Percentiles rank a stretch among this genome's conserved stretches.
Evolutionary conservation across 2,113 vertebrate genomes (phyloP).

Genomic region (Phyllostomus discolor): DNA sequence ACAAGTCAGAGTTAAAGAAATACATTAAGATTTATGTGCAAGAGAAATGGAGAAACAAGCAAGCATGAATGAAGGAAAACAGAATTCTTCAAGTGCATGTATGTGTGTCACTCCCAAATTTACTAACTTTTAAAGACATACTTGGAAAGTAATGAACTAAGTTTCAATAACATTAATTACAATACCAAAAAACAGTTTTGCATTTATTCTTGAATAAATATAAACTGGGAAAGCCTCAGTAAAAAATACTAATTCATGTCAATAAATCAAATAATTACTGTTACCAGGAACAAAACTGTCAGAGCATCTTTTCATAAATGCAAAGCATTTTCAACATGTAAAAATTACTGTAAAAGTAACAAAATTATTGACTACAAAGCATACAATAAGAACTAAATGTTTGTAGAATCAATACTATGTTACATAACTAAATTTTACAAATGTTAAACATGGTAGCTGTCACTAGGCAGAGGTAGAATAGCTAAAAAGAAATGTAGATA

Average conservation of each 20-base stretch:
- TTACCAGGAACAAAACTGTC: background rate
- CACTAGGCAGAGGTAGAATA: background rate
- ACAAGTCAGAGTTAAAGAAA: constrained; percentile 29
- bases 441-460: background rate
- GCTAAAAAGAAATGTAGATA: background rate
- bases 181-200: background rate
- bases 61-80: background rate
- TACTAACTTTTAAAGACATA: background rate
- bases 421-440: background rate
- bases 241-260: background rate
- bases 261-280: background rate
- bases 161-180: constrained; percentile 14
- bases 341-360: background rate
- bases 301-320: background rate
- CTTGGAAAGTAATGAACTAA: background rate
- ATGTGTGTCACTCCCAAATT: background rate
- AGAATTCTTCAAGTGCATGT: background rate
- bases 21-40: background rate
- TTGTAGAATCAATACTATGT: background rate
- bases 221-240: background rate
- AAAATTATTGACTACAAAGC: background rate
- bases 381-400: constrained; percentile 14
- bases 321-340: background rate
- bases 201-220: constrained; percentile 16
- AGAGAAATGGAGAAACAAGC: background rate